Percentiles rank a stretch among this genome's conserved stretches.
Conservation (phyloP, 2,888 invertebrate species). For the Hesperia comma region DNA sequence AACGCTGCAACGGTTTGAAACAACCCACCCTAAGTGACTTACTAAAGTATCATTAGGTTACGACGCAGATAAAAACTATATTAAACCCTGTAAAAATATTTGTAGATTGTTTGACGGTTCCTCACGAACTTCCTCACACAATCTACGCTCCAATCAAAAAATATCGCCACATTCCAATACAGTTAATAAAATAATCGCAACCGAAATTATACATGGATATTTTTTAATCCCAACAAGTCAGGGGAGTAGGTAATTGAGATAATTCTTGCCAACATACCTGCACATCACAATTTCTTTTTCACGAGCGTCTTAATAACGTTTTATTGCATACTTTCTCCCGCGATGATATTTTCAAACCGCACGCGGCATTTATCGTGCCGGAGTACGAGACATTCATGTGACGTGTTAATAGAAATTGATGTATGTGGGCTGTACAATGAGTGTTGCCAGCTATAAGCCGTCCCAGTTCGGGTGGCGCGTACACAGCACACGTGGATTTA, state of each 20-base stretch:
- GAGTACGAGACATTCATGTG: constrained; percentile 23
- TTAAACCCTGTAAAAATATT: no score
- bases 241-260: constrained; percentile 15
- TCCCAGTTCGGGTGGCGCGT: neutral
- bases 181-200: neutral
- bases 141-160: no score
- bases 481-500: no score
- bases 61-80: no score
- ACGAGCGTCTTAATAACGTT: constrained; percentile 35
- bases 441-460: neutral
- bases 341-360: constrained; percentile 34
- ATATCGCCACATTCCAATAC: neutral
- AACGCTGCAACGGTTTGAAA: no score
- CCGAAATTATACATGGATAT: neutral
- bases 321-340: constrained; percentile 34
- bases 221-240: neutral
- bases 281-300: constrained; percentile 35
- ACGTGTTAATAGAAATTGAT: constrained; percentile 27
- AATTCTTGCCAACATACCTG: constrained; percentile 9
- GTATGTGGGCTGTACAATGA: constrained; percentile 1
- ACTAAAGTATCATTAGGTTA: no score
- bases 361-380: constrained; percentile 17
- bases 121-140: no score
- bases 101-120: no score
- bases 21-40: no score